A percentile compares a stretch with the other conserved stretches of the same genome.
Conservation (phyloP, 2,888 invertebrate genomes). For the Plebejus anna region DNA sequence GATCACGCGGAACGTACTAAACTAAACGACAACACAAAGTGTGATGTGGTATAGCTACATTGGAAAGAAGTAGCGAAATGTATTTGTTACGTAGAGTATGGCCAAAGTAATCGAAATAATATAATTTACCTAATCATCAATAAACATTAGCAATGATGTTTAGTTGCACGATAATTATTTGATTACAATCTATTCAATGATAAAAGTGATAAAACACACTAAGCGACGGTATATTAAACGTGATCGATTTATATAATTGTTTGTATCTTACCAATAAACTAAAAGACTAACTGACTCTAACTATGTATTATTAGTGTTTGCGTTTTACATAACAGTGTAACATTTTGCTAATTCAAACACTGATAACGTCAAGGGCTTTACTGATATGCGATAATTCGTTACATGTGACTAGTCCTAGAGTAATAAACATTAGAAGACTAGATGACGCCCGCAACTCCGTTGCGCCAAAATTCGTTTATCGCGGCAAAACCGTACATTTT, state of each 20-base stretch:
- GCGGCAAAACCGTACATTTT: too few species aligned
- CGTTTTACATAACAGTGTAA: slow-evolving; percentile 23
- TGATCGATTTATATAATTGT: neutral
- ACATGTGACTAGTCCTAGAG: too few species aligned
- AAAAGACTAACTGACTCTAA: neutral
- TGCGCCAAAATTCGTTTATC: too few species aligned
- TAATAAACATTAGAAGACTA: neutral
- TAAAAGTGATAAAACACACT: neutral
- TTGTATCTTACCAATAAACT: neutral
- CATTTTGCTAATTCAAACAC: slow-evolving; percentile 17
- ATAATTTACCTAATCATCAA: neutral
- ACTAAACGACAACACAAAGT: slow-evolving; percentile 60
- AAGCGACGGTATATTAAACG: neutral
- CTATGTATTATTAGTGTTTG: neutral
- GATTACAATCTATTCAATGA: neutral
- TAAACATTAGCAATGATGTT: neutral
- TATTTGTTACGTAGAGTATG: neutral
- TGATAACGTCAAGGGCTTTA: slow-evolving; percentile 25
- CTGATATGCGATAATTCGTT: slow-evolving; percentile 17
- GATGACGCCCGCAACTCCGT: too few species aligned
- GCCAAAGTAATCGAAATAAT: neutral
- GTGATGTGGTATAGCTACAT: neutral
- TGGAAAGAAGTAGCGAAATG: neutral
- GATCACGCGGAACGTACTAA: slow-evolving; percentile 62
- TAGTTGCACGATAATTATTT: neutral